Evolutionary conservation across 1,140 invertebrate species (phyloP).

Genomic region (Apis laboriosa): DNA sequence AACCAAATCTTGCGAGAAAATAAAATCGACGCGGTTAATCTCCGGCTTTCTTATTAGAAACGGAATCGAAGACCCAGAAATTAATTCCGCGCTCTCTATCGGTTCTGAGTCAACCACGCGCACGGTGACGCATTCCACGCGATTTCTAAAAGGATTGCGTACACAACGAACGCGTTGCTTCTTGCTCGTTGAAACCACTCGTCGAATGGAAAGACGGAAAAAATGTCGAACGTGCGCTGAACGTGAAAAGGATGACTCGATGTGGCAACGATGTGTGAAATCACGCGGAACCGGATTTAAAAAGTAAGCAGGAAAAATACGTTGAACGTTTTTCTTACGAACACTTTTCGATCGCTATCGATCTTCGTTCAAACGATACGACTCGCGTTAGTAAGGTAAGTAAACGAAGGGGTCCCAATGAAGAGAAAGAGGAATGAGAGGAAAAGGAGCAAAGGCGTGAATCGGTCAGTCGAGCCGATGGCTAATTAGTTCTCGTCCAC

Average conservation of each 20-base stretch:
- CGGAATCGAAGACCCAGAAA: background rate
- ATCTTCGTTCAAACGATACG: background rate
- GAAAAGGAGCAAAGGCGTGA: constrained; percentile 34
- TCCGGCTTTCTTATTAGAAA: constrained; percentile 8
- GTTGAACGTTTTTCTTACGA: background rate
- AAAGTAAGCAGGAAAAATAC: no score
- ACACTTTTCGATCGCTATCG: background rate
- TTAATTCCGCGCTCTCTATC: constrained; percentile 6
- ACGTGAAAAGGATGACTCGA: background rate
- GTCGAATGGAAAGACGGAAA: background rate
- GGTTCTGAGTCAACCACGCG: constrained; percentile 29
- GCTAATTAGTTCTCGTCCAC: constrained; percentile 70
- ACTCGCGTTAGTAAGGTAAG: background rate
- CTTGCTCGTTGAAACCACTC: background rate
- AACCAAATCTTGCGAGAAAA: no score
- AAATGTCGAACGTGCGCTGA: background rate
- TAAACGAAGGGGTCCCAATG: background rate
- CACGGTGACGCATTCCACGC: constrained; percentile 21
- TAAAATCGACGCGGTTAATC: constrained; percentile 1
- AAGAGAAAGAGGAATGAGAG: background rate
- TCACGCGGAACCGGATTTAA: no score
- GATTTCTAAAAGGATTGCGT: constrained; percentile 23
- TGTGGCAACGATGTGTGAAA: no score
- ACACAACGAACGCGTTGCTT: background rate
- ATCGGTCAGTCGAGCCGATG: constrained; percentile 64